Base-by-base conservation (phyloP, 2,888 invertebrate species). In the Athripsodes cinereus region DNA sequence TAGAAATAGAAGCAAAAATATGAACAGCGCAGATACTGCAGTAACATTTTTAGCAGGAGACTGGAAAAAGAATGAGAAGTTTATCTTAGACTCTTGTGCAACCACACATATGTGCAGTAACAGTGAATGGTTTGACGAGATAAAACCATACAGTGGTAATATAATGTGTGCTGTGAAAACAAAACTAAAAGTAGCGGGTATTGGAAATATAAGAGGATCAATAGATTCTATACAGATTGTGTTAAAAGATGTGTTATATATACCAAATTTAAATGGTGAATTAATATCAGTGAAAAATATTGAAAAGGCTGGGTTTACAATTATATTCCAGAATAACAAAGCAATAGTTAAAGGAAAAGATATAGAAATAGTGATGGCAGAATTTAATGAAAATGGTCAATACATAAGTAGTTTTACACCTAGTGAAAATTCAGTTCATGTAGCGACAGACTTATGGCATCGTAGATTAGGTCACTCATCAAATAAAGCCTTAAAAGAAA, bases 51-150 rank as follows among this genome's bases (percentile, higher is more conserved):
- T 18, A 18, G 46, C 46, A 16, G 46, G 46, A n/a, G n/a, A n/a
- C n/a, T n/a, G n/a, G n/a, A n/a, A n/a, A n/a, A n/a, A n/a, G n/a
- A n/a, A n/a, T n/a, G n/a, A 46, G 16, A 11, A 46, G 46, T 46
- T 46, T 18, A 46, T 46, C 6, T 18, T 46, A 46, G 46, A 46
- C 18, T 46, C 46, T 16, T 8, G 46, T 16, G 46, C 46, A 11
- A 46, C 46, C 18, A 18, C 46, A 11, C 46, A 46, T 46, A 46
- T 46, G 46, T 16, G 46, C 46, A 46, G 46, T 18, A 11, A 46
- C 18, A 46, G 46, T 46, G 46, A 46, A 46, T 46, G 46, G 46
- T 46, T 46, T 46, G 46, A 46, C 5, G 46, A 46, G n/a, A 46
- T 46, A 46, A 46, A 46, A 46, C 46, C 46, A 16, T 18, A 46